Evolutionary conservation across 2,888 invertebrate genomes (phyloP), one percentile per base, ranked within the genome.

Genomic region (Pherbina coryleti): DNA sequence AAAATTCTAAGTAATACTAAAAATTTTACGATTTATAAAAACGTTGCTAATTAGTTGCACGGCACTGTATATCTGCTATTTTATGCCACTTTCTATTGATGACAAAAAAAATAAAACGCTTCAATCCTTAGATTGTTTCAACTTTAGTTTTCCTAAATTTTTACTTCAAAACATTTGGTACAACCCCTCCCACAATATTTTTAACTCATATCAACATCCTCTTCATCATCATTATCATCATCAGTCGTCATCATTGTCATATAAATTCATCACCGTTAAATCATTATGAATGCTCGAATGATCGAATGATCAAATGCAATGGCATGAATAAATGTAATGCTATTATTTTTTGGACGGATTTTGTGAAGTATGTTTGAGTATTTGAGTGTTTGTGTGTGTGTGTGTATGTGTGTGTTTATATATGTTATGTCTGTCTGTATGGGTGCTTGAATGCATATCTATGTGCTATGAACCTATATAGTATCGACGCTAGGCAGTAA

Each of bases 291-390:
- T 67, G 34, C 11, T 60, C 28, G 17, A 60, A 55, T 71, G 72
- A 72, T 57, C 60, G 34, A 34, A 37, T 71, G 72, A 72, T 57
- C 60, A 22, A 34, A 37, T 57, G 37, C 7, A 37, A n/a, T 72
- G 57, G 64, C 34, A 34, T 74, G 64, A 11, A 51, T 51, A 11
- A 51, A 64, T 74, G 74, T 25, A 72, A 64, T 51, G 62, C 71
- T 69, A 60, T 73, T 66, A 44, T 71, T 31, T 62, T 60, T 80
- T 81, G 81, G 81, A 82, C 81, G 81, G 81, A 82, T 82, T 79
- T 82, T 81, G 57, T 75, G 75, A 82, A 80, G 79, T 73, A 75
- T 78, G 66, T 66, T 17, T 19, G 17, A 25, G 49, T 73, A 28
- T n/a, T 25, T 64, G 55, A 71, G 66, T 79, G 51, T 49, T 44